Evolutionary conservation across 2,113 vertebrate genomes (phyloP).

Genomic region (Ptilonorhynchus violaceus): DNA sequence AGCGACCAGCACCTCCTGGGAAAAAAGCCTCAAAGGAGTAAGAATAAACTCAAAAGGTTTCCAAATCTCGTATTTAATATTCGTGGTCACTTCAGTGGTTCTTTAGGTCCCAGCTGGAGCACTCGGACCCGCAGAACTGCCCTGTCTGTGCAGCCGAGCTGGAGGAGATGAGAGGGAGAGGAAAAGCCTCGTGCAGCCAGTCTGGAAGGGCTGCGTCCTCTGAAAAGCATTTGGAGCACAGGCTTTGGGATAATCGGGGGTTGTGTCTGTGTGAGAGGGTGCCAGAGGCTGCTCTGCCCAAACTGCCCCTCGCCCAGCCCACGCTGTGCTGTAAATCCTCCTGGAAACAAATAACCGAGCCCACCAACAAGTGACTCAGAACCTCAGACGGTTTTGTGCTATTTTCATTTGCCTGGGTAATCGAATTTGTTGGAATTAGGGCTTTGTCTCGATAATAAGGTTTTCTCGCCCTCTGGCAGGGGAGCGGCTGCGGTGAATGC

Average conservation of each 20-base stretch:
- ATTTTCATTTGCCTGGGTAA: slow-evolving; percentile 50
- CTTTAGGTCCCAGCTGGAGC: not conserved
- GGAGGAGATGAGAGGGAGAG: not conserved
- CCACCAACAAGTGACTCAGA: not conserved
- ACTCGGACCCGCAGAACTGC: rapidly evolving
- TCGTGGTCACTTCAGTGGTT: not conserved
- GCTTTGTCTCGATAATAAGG: slow-evolving; percentile 44
- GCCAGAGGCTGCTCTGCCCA: not conserved
- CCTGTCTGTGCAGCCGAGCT: not conserved
- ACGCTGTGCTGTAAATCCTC: not conserved
- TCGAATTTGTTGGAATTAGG: slow-evolving; percentile 61
- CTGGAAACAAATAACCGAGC: not conserved
- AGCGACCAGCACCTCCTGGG: not conserved
- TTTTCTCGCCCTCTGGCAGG: slow-evolving; percentile 33
- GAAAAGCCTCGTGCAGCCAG: not conserved
- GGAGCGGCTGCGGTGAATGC: not conserved
- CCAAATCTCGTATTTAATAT: not conserved
- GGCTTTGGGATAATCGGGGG: not conserved
- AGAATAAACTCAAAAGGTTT: not conserved
- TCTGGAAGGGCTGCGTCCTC: not conserved
- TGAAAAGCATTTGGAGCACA: not conserved
- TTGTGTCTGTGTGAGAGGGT: not conserved
- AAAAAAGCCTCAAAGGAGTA: not conserved
- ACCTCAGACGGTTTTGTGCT: not conserved
- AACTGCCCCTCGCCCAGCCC: not conserved